phyloP scores from a whole-genome alignment of 2,888 invertebrate genomes.

The Copidosoma aretas region DNA sequence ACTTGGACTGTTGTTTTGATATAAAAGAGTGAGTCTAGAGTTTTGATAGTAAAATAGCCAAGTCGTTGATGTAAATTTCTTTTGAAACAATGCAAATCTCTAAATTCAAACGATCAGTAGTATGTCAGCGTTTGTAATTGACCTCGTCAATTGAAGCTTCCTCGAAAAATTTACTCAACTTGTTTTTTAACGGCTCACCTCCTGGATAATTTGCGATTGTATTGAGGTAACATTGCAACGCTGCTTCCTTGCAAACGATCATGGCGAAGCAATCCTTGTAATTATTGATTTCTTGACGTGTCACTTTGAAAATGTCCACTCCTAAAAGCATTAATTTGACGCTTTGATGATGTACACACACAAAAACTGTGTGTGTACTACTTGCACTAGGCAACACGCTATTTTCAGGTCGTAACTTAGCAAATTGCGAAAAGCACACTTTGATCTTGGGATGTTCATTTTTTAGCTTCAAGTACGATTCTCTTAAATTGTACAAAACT shows the following conservation, averaged over 20 bases:
- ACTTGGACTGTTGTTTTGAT: neutral
- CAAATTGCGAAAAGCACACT: neutral
- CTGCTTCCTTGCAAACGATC: constrained; percentile 26
- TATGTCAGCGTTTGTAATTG: constrained; percentile 2
- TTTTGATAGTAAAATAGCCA: constrained; percentile 2
- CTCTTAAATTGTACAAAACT: constrained; percentile 5
- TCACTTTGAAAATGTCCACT: constrained; percentile 12
- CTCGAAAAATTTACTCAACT: no score
- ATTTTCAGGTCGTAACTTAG: neutral
- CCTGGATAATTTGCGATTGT: constrained; percentile 29
- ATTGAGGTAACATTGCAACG: constrained; percentile 27
- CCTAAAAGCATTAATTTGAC: constrained; percentile 14
- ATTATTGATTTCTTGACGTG: constrained; percentile 10
- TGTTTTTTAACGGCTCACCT: constrained; percentile 2
- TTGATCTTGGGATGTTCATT: neutral
- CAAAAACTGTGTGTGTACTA: neutral
- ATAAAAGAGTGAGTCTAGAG: neutral
- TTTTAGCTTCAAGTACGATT: neutral
- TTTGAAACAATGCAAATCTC: neutral
- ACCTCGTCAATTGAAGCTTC: neutral
- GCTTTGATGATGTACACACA: neutral
- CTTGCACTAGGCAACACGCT: neutral
- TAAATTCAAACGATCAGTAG: constrained; percentile 9
- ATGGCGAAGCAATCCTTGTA: constrained; percentile 13
- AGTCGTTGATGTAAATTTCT: constrained; percentile 25